Conservation (phyloP, 30 jellyfish, hydroid and myxozoan genomes). For the Cassiopea xamachana region DNA sequence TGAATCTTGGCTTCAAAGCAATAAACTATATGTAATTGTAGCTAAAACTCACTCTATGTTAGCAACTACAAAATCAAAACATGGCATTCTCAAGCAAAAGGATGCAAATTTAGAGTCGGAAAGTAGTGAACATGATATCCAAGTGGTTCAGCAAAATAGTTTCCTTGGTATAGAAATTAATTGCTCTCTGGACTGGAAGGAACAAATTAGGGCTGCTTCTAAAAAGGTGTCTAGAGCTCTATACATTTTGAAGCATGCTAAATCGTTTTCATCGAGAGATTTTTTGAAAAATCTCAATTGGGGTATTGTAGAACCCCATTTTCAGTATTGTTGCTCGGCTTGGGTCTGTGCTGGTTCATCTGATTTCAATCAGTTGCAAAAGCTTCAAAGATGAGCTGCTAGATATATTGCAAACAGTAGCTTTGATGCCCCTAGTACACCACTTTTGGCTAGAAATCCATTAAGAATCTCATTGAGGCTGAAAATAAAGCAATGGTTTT, state of each 20-base stretch:
- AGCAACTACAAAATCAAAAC: slow-evolving; percentile 3
- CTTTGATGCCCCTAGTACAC: not conserved
- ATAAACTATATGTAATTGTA: not conserved
- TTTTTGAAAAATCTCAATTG: not conserved
- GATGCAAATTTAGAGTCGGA: not conserved
- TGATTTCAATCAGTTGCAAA: slow-evolving; percentile 5
- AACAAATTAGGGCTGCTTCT: not conserved
- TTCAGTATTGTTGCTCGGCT: not conserved
- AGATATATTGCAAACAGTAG: not conserved
- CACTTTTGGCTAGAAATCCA: not conserved
- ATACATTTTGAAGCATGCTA: not conserved
- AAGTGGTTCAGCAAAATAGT: not conserved
- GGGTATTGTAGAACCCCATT: slow-evolving; percentile 3
- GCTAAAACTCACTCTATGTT: not conserved
- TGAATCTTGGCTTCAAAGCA: not conserved
- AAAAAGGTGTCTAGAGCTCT: not conserved
- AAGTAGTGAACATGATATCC: not conserved
- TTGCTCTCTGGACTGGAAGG: not conserved
- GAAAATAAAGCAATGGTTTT: not conserved
- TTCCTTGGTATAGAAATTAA: not conserved
- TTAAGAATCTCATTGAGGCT: not conserved
- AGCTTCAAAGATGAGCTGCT: slow-evolving; percentile 7
- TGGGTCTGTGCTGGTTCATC: not conserved
- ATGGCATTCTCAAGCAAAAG: not conserved
- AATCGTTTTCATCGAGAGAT: not conserved